Evolutionary conservation across 1,140 invertebrate species (phyloP), one percentile per base, ranked within the genome.

Genomic region (Reticulitermes speratus): DNA sequence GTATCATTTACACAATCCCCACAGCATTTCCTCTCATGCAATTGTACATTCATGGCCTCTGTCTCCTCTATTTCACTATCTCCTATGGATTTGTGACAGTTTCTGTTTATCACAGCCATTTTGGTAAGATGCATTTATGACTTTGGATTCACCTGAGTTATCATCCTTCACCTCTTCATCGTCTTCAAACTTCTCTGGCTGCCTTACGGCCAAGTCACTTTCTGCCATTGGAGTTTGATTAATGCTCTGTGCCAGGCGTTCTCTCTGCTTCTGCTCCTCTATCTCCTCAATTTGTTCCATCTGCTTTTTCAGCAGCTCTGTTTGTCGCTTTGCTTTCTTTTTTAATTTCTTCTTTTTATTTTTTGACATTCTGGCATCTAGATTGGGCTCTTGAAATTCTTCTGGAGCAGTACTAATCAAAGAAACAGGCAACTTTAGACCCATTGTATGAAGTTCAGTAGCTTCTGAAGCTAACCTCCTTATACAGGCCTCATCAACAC

Each of bases 291-390:
- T 93, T 87, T 95, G 95, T 90, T 98, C 96, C 94, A 98, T 96
- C 92, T 99, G 97, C 88, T 96, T 95, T 90, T 98, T 98, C 85
- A 99, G 92, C 86, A 98, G 91, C 90, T 98, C 96, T 88, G 97
- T 96, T 88, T 99, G 97, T 84, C 96, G 94, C 92, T 99, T 99
- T 25, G 97, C 96, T 91, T 99, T 99, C 91, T 98, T 98, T 91
- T 99, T 99, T 89, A 99, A 92, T 90, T 99, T 99, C 90, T 99
- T 99, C 92, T 99, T 99, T 91, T 99, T 99, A 90, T 98, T 99
- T 92, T 97, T 98, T 87, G 98, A 98, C 96, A 99, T 98, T 92
- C 98, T 98, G 30, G 95, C 93, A 87, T 94, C 94, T 30, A 94
- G 93, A 88, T 91, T 92, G 86, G 96, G 95, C 88, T 96, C 95